These are phyloP conservation scores for Galaxias olidus DNA, from an alignment of 2,797 vertebrate genomes.

Conservation along the genomic window DNA sequence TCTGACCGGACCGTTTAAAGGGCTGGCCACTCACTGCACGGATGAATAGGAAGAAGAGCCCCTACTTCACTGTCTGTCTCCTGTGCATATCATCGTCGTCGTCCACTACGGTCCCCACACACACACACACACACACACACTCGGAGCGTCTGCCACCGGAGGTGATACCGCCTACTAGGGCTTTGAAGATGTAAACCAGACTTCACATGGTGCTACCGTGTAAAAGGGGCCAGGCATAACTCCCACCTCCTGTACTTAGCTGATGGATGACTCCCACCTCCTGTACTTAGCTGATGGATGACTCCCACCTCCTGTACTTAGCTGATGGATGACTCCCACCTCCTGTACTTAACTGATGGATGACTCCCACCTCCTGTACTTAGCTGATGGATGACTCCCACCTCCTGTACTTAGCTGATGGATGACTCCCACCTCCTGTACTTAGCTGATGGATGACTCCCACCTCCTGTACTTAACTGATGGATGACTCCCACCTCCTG, in stretches of 20 bases:
- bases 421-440: too few species aligned
- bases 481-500: conserved; percentile 23
- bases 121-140: too few species aligned
- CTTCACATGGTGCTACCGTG: conserved; percentile 76
- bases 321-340: conserved; percentile 54
- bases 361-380: too few species aligned
- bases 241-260: conserved; percentile 42
- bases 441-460: too few species aligned
- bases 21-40: conserved; percentile 50
- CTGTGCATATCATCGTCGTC: conserved; percentile 56
- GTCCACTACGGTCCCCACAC: conserved; percentile 37
- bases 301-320: too few species aligned
- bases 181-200: conserved; percentile 37
- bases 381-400: too few species aligned
- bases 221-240: conserved; percentile 53
- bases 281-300: conserved; percentile 25
- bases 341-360: conserved; percentile 27
- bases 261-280: conserved; percentile 28
- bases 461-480: conserved; percentile 36
- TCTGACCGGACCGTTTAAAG: conserved; percentile 62
- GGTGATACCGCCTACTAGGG: conserved; percentile 33
- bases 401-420: conserved; percentile 28
- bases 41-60: conserved; percentile 14
- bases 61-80: conserved; percentile 15
- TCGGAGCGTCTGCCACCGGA: conserved; percentile 13